Evolutionary conservation across 1,140 invertebrate species (phyloP).

Genomic region (Yoshiicerus persimilis): DNA sequence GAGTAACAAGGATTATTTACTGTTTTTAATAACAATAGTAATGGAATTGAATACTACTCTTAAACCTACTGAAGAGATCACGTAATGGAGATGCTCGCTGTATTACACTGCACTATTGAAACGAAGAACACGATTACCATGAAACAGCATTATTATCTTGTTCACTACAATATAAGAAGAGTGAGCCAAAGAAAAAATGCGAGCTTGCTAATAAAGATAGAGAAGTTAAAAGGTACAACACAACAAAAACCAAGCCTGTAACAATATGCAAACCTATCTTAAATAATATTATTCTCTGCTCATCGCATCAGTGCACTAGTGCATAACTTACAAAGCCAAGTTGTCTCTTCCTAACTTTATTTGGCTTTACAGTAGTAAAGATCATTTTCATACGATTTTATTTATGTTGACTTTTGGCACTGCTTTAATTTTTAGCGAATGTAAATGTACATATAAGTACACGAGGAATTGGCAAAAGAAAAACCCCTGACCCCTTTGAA

Average conservation of each 20-base stretch:
- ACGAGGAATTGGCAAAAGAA: background rate
- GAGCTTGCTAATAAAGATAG: background rate
- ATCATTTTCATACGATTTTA: background rate
- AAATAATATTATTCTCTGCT: too few species aligned
- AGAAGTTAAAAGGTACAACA: background rate
- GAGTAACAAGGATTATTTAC: background rate
- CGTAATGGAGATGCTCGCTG: background rate
- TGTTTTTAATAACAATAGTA: background rate
- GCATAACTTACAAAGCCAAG: too few species aligned
- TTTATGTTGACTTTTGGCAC: background rate
- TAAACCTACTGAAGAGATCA: background rate
- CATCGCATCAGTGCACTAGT: background rate
- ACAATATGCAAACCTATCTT: background rate
- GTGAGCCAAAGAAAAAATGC: background rate
- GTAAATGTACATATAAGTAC: background rate
- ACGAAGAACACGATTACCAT: background rate
- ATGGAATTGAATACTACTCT: too few species aligned
- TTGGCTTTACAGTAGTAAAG: background rate
- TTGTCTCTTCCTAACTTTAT: background rate
- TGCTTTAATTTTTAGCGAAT: background rate
- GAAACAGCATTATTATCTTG: background rate
- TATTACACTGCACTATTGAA: background rate
- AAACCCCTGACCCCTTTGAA: background rate
- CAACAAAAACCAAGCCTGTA: background rate
- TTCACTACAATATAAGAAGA: background rate